Evolutionary conservation across 2,888 invertebrate genomes (phyloP).

Genomic region (Metacarcinus magister): DNA sequence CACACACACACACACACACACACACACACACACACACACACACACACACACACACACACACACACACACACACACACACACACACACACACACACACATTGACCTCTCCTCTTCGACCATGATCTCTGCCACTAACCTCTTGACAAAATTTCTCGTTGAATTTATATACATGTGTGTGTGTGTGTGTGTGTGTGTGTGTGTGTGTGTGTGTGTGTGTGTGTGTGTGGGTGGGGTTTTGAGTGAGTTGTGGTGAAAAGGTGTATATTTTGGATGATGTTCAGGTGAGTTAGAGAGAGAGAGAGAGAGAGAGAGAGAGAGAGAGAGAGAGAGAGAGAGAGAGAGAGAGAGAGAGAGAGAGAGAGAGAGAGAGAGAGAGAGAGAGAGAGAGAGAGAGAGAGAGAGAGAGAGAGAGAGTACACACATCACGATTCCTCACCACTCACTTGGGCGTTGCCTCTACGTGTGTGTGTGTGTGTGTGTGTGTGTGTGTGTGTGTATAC

Average conservation of each 20-base stretch:
- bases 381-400: too few species aligned
- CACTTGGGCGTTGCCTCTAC: too few species aligned
- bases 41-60: slow-evolving; percentile 53
- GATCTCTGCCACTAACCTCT: slow-evolving; percentile 7
- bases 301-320: too few species aligned
- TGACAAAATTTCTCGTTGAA: slow-evolving; percentile 13
- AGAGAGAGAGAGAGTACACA: too few species aligned
- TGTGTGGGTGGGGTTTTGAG: background rate
- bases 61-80: slow-evolving; percentile 5
- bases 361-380: too few species aligned
- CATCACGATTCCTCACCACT: too few species aligned
- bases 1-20: slow-evolving; percentile 41
- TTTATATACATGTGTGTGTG: background rate
- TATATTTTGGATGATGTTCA: background rate
- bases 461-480: too few species aligned
- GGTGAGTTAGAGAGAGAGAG: too few species aligned
- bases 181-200: background rate
- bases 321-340: too few species aligned
- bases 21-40: slow-evolving; percentile 12
- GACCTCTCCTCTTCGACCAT: background rate
- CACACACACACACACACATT: slow-evolving; percentile 8
- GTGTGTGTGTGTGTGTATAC: too few species aligned
- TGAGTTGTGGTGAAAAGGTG: background rate
- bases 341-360: too few species aligned
- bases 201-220: background rate